Percentiles rank a stretch among this genome's conserved stretches.
Conservation (phyloP, 2,888 invertebrate genomes). For the Cryptocephalus moraei region DNA sequence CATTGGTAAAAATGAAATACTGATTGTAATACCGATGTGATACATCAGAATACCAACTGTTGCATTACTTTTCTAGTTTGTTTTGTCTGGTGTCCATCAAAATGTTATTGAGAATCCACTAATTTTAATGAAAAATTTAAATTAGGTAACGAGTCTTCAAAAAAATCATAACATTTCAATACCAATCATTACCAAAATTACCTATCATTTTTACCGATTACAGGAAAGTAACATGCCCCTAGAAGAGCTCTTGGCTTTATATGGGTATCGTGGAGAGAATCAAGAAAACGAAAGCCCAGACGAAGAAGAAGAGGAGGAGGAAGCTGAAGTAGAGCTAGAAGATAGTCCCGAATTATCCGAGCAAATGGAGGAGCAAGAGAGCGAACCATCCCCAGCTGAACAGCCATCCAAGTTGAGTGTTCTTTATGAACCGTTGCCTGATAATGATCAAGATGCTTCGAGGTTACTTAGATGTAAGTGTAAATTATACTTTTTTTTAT, state of each 20-base stretch:
- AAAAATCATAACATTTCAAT: background rate
- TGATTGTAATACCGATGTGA: no score
- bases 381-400: slow-evolving; percentile 29
- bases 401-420: slow-evolving; percentile 45
- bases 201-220: slow-evolving; percentile 5
- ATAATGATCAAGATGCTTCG: slow-evolving; percentile 36
- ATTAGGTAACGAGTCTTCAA: no score
- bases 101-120: no score
- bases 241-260: slow-evolving; percentile 83
- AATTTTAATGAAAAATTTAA: no score
- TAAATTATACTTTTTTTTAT: background rate
- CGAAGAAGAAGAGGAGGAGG: slow-evolving; percentile 38
- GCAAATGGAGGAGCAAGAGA: slow-evolving; percentile 30
- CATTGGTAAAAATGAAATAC: no score
- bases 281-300: slow-evolving; percentile 34
- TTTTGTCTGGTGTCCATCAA: no score
- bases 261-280: slow-evolving; percentile 50
- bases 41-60: no score
- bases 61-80: no score
- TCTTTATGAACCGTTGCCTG: slow-evolving; percentile 42
- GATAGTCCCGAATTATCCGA: slow-evolving; percentile 43
- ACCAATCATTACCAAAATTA: background rate
- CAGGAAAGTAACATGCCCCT: slow-evolving; percentile 94
- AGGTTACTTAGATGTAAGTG: slow-evolving; percentile 43
- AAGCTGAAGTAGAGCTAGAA: slow-evolving; percentile 31